A percentile compares a stretch with the other conserved stretches of the same genome.
Conservation (phyloP, 2,888 invertebrate species). For the Machimus atricapillus region DNA sequence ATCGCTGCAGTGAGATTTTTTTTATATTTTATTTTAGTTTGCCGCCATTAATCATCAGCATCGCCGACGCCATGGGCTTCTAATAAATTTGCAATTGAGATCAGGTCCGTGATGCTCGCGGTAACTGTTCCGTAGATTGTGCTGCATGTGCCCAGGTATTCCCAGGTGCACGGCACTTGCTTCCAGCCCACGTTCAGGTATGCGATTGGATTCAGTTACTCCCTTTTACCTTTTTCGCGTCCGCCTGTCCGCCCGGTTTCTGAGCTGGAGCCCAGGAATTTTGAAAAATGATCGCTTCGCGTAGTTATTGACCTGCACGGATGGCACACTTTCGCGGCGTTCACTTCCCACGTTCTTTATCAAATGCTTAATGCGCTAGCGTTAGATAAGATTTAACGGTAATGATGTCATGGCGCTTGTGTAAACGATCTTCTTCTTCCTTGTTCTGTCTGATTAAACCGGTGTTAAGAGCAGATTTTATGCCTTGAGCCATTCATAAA, state of each 20-base stretch:
- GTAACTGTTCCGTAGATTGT: not conserved
- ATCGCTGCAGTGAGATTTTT: not conserved
- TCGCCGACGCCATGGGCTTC: not conserved
- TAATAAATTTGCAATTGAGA: not conserved
- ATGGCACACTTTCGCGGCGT: not conserved
- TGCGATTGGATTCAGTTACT: not conserved
- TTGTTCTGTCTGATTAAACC: not conserved
- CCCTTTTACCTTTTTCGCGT: not conserved
- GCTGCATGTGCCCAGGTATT: not conserved
- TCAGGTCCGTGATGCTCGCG: not conserved
- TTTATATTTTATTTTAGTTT: not conserved
- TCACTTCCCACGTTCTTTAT: not conserved
- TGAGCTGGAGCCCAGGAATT: not conserved
- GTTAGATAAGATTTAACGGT: not conserved
- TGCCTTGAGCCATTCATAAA: not conserved
- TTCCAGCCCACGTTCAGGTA: not conserved
- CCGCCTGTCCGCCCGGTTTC: not conserved
- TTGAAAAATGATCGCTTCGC: not conserved
- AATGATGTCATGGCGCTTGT: not conserved
- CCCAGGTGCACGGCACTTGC: not conserved
- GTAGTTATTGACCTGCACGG: not conserved
- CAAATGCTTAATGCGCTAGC: not conserved
- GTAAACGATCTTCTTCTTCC: not conserved
- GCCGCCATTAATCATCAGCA: not conserved
- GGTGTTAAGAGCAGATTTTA: not conserved